Percentiles rank a stretch among this genome's conserved stretches.
These are phyloP conservation scores for Collichthys lucidus DNA, from an alignment of 2,113 vertebrate genomes.

Conservation along the genomic window DNA sequence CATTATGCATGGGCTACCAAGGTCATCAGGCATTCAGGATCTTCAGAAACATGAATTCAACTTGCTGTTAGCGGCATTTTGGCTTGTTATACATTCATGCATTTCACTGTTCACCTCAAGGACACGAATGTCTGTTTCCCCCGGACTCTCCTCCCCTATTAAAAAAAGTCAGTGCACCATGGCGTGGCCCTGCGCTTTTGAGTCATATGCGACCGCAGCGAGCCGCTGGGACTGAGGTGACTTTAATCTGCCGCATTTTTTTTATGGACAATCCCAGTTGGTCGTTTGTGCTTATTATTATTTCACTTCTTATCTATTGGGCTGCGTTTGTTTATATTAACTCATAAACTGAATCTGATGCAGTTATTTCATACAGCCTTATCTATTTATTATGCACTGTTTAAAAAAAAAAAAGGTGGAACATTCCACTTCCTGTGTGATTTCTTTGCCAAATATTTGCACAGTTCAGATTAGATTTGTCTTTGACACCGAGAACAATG, in stretches of 20 bases:
- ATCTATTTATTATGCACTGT: background rate
- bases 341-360: background rate
- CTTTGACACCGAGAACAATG: constrained; percentile 7
- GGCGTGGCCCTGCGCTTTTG: constrained; percentile 25
- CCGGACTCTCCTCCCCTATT: constrained; percentile 31
- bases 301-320: constrained; percentile 14
- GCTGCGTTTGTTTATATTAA: constrained; percentile 21
- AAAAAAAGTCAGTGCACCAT: constrained; percentile 25
- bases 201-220: constrained; percentile 20
- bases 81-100: constrained; percentile 52
- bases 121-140: constrained; percentile 47
- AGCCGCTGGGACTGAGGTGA: constrained; percentile 44
- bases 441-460: constrained; percentile 9
- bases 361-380: background rate
- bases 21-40: constrained; percentile 69
- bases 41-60: constrained; percentile 55
- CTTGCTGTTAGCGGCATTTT: constrained; percentile 33
- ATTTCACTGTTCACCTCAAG: constrained; percentile 59
- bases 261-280: constrained; percentile 11
- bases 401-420: background rate
- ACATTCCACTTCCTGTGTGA: background rate
- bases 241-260: constrained; percentile 34
- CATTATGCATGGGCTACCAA: constrained; percentile 71
- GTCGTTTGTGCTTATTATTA: constrained; percentile 21
- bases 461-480: constrained; percentile 12